Conservation (phyloP, 2,888 invertebrate species). For the Icerya purchasi region DNA sequence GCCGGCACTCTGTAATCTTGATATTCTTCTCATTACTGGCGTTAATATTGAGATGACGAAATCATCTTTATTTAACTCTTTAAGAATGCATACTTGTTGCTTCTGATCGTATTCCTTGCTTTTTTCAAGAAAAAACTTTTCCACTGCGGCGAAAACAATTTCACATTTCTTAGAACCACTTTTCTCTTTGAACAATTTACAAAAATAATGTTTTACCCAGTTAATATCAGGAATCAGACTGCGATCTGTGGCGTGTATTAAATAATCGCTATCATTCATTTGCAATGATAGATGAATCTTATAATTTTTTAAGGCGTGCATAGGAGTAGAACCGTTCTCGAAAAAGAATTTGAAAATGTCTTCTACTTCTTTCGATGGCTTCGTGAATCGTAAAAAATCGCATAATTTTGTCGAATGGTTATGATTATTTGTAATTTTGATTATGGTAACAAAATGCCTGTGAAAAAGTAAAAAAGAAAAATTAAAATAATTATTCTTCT, state of each 20-base stretch:
- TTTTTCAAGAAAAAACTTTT: constrained; percentile 5
- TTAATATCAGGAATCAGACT: constrained; percentile 1
- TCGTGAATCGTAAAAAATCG: constrained; percentile 8
- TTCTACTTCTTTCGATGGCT: constrained; percentile 10
- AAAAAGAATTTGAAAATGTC: constrained; percentile 8
- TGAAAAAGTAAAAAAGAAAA: no score
- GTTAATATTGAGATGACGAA: constrained; percentile 6
- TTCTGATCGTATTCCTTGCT: neutral
- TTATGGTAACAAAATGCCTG: constrained; percentile 2
- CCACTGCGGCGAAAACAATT: constrained; percentile 1
- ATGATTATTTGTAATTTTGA: constrained; percentile 9
- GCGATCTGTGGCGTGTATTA: neutral
- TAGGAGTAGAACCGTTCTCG: constrained; percentile 9
- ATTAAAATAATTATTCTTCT: no score
- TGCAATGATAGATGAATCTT: constrained; percentile 9
- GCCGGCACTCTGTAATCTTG: neutral
- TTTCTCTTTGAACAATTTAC: no score
- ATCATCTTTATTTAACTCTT: constrained; percentile 5
- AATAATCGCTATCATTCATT: constrained; percentile 5
- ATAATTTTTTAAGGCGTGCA: constrained; percentile 7
- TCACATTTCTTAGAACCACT: no score
- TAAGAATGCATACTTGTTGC: neutral
- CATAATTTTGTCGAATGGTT: constrained; percentile 10
- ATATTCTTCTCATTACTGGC: constrained; percentile 7
- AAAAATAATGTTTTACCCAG: no score